A percentile compares a stretch with the other conserved stretches of the same genome.
Evolutionary conservation across 2,797 vertebrate species (phyloP).

Genomic region (Mormyrops attenuatus): DNA sequence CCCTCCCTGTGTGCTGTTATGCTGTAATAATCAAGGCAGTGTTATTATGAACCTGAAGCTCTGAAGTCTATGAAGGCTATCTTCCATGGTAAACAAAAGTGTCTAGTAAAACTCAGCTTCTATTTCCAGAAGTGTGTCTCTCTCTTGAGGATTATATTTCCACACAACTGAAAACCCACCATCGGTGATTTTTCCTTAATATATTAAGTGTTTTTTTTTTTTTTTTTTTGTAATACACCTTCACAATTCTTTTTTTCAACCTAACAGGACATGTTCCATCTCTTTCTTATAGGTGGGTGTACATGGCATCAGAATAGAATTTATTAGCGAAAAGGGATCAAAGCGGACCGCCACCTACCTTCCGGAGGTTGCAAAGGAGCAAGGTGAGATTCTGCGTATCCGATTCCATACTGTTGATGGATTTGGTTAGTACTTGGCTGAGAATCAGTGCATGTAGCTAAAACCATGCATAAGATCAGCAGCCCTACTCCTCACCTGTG

Average conservation of each 20-base stretch:
- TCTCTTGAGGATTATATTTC: not conserved
- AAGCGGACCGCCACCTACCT: conserved; percentile 99
- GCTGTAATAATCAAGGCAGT: not conserved
- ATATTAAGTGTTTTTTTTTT: not conserved
- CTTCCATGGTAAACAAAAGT: not conserved
- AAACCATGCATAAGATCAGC: not conserved
- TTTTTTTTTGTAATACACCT: not conserved
- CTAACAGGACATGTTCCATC: not conserved
- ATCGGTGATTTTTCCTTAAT: not conserved
- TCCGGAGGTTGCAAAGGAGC: conserved; percentile 99
- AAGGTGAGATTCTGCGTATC: conserved; percentile 72
- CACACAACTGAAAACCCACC: not conserved
- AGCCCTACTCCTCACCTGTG: not conserved
- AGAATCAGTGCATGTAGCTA: not conserved
- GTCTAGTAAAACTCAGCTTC: not conserved
- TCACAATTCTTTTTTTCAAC: not conserved
- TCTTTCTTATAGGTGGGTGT: conserved; percentile 87
- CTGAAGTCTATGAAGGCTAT: not conserved
- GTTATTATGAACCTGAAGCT: not conserved
- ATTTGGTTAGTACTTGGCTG: not conserved
- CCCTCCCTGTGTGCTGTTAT: not conserved
- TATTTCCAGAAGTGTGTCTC: not conserved
- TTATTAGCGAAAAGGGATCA: conserved; percentile 99
- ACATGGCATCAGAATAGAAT: conserved; percentile 99
- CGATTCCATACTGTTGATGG: not conserved